These are phyloP conservation scores for Pristiophorus japonicus DNA, from an alignment of 2,113 vertebrate genomes.

Conservation along the genomic window DNA sequence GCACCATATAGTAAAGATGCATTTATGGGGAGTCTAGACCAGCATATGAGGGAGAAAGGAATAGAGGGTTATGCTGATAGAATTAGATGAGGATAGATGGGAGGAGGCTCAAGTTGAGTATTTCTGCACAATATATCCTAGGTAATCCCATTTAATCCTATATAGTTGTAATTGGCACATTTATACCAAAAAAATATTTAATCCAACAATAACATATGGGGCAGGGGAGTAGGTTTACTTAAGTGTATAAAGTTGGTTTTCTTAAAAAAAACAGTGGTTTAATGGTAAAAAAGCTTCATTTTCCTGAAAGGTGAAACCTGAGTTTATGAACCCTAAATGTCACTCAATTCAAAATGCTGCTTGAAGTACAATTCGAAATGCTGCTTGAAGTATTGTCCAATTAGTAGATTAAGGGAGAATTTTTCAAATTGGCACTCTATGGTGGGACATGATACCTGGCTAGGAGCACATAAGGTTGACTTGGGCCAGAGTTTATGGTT, in stretches of 20 bases:
- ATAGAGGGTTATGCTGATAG: no score
- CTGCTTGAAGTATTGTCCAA: not conserved
- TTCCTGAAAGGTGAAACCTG: not conserved
- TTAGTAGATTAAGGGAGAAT: not conserved
- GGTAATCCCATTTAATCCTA: no score
- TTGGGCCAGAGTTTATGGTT: not conserved
- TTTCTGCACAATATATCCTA: no score
- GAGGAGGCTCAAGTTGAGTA: no score
- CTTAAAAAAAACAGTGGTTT: not conserved
- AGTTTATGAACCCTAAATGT: not conserved
- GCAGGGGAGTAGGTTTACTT: not conserved
- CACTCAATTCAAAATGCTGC: not conserved
- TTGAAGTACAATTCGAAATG: not conserved
- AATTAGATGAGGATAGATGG: no score
- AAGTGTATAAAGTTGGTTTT: not conserved
- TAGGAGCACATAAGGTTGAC: no score
- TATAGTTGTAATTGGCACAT: not conserved
- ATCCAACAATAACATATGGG: not conserved
- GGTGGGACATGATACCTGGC: not conserved
- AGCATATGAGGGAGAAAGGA: no score
- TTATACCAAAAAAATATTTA: not conserved
- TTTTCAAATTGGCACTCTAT: not conserved
- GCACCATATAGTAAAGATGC: no score
- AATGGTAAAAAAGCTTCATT: not conserved
- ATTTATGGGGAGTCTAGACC: no score